Base-by-base conservation (phyloP, 2,888 invertebrate genomes). In the Chalcosyrphus nemorum region DNA sequence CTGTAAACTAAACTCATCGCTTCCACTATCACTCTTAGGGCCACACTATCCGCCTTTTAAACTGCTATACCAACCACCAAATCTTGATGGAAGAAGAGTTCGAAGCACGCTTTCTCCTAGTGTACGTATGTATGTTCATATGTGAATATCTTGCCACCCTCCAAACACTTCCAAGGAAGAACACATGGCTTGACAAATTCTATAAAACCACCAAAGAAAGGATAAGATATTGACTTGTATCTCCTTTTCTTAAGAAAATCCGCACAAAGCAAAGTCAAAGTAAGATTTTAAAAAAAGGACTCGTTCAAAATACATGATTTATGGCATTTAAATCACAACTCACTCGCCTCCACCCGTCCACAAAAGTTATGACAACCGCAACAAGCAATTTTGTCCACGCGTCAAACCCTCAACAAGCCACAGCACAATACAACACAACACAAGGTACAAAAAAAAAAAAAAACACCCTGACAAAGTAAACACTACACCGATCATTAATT, bases 301-400 rank as follows among this genome's bases (percentile, higher is more conserved):
- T 32, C 35, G 13, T 57, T 57, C 56, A 41, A 45, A 63, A 47
- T 17, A 32, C 29, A 47, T 63, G 63, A 63, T 45, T 45, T 47
- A 63, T 63, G 4, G 47, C 32, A 19, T 29, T 21, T 32, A 61
- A 41, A 52, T 41, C 27, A 61, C 38, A 70, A 56, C 43, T 50
- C 9, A 59, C 38, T 54, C 38, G 52, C 19, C 19, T 43, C 24
- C 47, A 11, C 38, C 13, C 38, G 13, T 47, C 45, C 47, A 77
- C 74, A 80, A 74, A 75, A 80, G 70, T 75, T 75, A 75, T 75
- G 75, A 80, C 72, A 80, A 84, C 70, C 72, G 68, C 75, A 76
- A 84, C 54, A 74, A 70, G 54, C 70, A 75, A 70, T 65, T 80
- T 84, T 84, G 75, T 80, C 74, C 80, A 80, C 80, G 75, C 70